A percentile compares a stretch with the other conserved stretches of the same genome.
Conservation (phyloP, 2,113 vertebrate genomes). For the Aegotheles bennettii region DNA sequence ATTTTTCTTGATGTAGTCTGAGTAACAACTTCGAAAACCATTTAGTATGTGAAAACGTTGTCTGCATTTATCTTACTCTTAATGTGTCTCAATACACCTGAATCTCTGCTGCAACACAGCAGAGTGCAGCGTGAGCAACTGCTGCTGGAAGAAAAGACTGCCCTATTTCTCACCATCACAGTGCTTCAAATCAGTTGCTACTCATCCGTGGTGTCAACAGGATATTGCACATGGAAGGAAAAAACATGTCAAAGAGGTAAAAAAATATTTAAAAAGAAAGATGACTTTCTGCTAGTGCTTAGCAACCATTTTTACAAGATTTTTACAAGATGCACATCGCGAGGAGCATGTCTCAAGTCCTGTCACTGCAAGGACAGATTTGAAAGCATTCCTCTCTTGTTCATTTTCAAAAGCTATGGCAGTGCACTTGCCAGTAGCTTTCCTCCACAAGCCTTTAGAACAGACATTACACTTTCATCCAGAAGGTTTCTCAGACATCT, state of each 20-base stretch:
- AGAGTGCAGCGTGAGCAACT: too few relatives aligned
- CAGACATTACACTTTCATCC: neutral
- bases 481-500: neutral
- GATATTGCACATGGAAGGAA: neutral
- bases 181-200: neutral
- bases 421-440: neutral
- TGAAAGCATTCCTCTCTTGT: neutral
- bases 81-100: neutral
- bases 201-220: neutral
- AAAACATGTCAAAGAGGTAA: neutral
- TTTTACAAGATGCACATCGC: neutral
- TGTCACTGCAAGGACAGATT: neutral
- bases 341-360: neutral
- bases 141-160: neutral
- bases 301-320: neutral
- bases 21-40: neutral
- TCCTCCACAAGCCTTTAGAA: neutral
- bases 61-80: neutral
- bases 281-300: neutral
- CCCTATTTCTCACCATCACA: neutral
- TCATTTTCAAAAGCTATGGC: neutral
- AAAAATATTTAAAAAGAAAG: neutral
- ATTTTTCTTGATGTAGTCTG: neutral
- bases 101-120: neutral
- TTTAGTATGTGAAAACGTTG: neutral